phyloP scores from a whole-genome alignment of 2,888 invertebrate species.

The Syrista parreyssii region DNA sequence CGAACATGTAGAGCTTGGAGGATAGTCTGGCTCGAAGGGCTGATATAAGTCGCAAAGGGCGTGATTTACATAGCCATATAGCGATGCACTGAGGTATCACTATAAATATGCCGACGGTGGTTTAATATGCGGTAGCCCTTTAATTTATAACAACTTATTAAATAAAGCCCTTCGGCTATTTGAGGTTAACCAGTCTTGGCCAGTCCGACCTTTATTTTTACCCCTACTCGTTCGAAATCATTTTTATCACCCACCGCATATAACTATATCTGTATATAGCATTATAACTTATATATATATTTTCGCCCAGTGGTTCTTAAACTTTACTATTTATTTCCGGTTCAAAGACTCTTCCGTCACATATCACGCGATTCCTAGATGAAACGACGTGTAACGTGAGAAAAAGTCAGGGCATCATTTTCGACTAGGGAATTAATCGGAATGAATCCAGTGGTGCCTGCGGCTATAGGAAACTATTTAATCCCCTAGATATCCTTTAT shows the following conservation, averaged over 20 bases:
- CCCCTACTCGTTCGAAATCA: not conserved
- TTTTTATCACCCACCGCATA: not conserved
- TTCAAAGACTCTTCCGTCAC: not conserved
- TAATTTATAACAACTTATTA: slow-evolving; percentile 60
- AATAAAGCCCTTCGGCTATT: slow-evolving; percentile 53
- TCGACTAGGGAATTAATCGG: not conserved
- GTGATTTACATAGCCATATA: slow-evolving; percentile 53
- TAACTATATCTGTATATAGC: not conserved
- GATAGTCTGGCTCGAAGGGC: not conserved
- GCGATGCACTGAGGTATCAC: slow-evolving; percentile 44
- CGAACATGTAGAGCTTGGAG: not conserved
- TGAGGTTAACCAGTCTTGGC: slow-evolving; percentile 15
- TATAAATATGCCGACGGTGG: slow-evolving; percentile 56
- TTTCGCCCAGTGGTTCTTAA: not conserved
- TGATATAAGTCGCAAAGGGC: not conserved
- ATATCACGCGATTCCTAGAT: not conserved
- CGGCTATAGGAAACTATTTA: slow-evolving; percentile 54
- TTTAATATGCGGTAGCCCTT: slow-evolving; percentile 57
- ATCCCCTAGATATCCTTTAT: slow-evolving; percentile 31
- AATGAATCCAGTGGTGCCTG: slow-evolving; percentile 42
- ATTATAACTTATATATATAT: not conserved
- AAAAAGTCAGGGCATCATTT: slow-evolving; percentile 25
- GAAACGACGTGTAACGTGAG: slow-evolving; percentile 47
- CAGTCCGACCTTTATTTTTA: not conserved
- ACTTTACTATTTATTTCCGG: not conserved